phyloP scores from a whole-genome alignment of 2,797 vertebrate species.

The Danio aesculapii region DNA sequence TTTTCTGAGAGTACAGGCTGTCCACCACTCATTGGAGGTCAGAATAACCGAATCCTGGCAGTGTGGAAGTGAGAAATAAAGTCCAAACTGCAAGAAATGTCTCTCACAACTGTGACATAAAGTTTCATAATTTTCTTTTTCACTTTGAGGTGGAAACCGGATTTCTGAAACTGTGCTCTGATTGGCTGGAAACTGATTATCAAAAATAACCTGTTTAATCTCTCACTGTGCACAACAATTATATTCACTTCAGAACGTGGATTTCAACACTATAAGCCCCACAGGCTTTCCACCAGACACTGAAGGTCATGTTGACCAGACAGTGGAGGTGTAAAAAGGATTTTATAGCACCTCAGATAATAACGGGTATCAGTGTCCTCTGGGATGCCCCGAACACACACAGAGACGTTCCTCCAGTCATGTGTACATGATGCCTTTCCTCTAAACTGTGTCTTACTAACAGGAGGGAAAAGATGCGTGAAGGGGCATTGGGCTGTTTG shows the following conservation, averaged over 20 bases:
- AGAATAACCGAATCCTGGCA: too few species aligned
- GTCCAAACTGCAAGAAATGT: too few species aligned
- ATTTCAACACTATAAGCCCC: neutral
- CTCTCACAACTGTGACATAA: too few species aligned
- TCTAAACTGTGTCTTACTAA: conserved; percentile 45
- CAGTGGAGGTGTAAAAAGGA: neutral
- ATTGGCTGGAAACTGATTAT: neutral
- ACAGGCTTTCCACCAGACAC: neutral
- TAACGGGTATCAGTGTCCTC: neutral
- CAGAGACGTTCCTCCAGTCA: conserved; percentile 23
- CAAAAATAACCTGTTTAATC: neutral
- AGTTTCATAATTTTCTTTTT: too few species aligned
- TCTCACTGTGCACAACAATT: neutral
- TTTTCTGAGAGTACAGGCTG: too few species aligned
- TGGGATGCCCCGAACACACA: neutral
- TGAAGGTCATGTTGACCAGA: conserved; percentile 14
- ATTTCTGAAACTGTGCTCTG: neutral
- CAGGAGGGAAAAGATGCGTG: conserved; percentile 27
- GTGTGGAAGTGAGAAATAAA: neutral
- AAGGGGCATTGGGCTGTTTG: conserved; percentile 18
- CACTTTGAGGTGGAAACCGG: neutral
- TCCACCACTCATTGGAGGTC: too few species aligned
- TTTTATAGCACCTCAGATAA: neutral
- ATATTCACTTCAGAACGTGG: neutral
- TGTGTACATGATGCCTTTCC: conserved; percentile 26